Percentiles rank a stretch among this genome's conserved stretches.
Conservation (phyloP, 1,140 invertebrate species). For the Dinoponera quadriceps region DNA sequence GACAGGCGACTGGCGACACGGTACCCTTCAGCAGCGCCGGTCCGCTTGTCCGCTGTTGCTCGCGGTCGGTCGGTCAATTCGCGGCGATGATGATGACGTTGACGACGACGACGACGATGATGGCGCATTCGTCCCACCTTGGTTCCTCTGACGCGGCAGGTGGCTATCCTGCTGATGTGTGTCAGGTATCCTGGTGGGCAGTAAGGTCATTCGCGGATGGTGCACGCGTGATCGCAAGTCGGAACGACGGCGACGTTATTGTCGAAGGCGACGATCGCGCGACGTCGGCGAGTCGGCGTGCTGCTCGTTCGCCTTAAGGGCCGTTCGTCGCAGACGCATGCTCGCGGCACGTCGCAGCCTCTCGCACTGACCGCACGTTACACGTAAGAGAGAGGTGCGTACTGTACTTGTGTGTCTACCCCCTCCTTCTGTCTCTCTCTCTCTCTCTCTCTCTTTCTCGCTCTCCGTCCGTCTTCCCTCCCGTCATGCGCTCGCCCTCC, state of each 20-base stretch:
- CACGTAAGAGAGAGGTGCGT: slow-evolving; percentile 73
- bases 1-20: not conserved
- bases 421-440: slow-evolving; percentile 58
- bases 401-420: slow-evolving; percentile 66
- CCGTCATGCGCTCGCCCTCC: slow-evolving; percentile 14
- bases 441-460: slow-evolving; percentile 47
- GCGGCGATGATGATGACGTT: not conserved
- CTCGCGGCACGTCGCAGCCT: slow-evolving; percentile 74
- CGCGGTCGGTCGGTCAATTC: not conserved
- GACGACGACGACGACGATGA: too few relatives aligned
- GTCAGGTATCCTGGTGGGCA: not conserved
- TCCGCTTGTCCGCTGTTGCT: slow-evolving; percentile 1
- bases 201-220: slow-evolving; percentile 24
- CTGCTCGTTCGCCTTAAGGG: slow-evolving; percentile 72
- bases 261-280: slow-evolving; percentile 29
- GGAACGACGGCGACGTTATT: slow-evolving; percentile 4
- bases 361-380: slow-evolving; percentile 77
- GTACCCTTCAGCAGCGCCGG: slow-evolving; percentile 1
- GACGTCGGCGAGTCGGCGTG: slow-evolving; percentile 68
- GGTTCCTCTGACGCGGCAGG: not conserved
- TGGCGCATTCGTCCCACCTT: slow-evolving; percentile 17
- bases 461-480: slow-evolving; percentile 5
- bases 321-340: slow-evolving; percentile 73
- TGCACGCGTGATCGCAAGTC: not conserved
- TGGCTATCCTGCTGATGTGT: not conserved